These are phyloP conservation scores for Polypterus senegalus DNA, from an alignment of 2,113 vertebrate genomes.

Conservation along the genomic window DNA sequence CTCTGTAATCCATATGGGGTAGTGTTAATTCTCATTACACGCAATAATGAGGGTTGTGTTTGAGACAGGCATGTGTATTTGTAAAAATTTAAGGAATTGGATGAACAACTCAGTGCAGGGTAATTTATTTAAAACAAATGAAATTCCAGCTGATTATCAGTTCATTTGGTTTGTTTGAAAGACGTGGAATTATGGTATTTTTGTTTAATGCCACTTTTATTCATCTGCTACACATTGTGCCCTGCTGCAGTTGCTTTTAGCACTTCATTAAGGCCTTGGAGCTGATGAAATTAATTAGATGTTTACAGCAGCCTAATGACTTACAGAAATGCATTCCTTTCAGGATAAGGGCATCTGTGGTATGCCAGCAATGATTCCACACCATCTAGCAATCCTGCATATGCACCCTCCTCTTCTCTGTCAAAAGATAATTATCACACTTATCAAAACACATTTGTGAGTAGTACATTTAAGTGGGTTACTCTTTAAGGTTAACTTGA, in stretches of 20 bases:
- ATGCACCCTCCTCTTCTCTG: not conserved
- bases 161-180: conserved; percentile 6
- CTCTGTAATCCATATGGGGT: too few relatives aligned
- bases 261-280: conserved; percentile 26
- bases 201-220: conserved; percentile 3
- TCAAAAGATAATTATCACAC: conserved; percentile 1
- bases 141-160: conserved; percentile 1
- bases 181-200: conserved; percentile 10
- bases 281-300: conserved; percentile 39
- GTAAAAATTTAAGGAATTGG: too few relatives aligned
- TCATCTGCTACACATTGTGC: not conserved
- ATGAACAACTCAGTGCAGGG: too few relatives aligned
- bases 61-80: too few relatives aligned
- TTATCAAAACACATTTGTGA: not conserved
- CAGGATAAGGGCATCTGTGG: conserved; percentile 14
- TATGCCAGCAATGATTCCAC: conserved; percentile 5
- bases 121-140: too few relatives aligned
- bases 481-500: conserved; percentile 50
- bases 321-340: conserved; percentile 18
- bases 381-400: not conserved
- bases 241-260: conserved; percentile 21
- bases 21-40: too few relatives aligned
- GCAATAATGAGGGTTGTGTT: too few relatives aligned
- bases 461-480: not conserved
- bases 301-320: conserved; percentile 32